Conservation (phyloP, 2,888 invertebrate species). For the Aromia moschata region DNA sequence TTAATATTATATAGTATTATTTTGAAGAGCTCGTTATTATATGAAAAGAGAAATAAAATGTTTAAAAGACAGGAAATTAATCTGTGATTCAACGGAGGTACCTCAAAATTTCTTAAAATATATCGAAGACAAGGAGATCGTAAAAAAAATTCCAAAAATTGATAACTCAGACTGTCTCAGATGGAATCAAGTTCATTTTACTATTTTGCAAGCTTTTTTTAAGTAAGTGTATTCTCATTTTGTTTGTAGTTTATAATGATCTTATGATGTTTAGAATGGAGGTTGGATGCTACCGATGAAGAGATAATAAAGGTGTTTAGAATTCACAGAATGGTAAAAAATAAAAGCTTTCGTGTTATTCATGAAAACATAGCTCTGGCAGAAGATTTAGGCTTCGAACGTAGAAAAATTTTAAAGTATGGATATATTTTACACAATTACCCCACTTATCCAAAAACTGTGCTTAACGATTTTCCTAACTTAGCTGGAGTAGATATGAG, state of each 20-base stretch:
- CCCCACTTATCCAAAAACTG: constrained; percentile 68
- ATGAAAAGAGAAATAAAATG: constrained; percentile 33
- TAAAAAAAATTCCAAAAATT: constrained; percentile 15
- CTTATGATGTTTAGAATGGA: constrained; percentile 57
- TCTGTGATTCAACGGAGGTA: constrained; percentile 61
- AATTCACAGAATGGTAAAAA: constrained; percentile 56
- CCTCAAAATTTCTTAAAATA: constrained; percentile 55
- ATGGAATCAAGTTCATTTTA: constrained; percentile 54
- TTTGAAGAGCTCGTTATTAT: constrained; percentile 37
- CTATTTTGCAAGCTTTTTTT: constrained; percentile 51
- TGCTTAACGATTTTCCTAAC: constrained; percentile 66
- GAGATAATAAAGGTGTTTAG: constrained; percentile 58
- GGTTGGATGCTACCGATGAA: constrained; percentile 59
- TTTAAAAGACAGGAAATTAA: constrained; percentile 59
- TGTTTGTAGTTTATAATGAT: constrained; percentile 11
- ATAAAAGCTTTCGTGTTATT: constrained; percentile 65
- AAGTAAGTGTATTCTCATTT: constrained; percentile 45
- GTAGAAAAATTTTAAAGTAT: constrained; percentile 67
- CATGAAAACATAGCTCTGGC: constrained; percentile 68
- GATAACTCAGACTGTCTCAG: constrained; percentile 35
- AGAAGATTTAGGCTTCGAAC: constrained; percentile 67
- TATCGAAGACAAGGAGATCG: constrained; percentile 43
- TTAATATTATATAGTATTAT: constrained; percentile 7
- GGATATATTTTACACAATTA: constrained; percentile 69
- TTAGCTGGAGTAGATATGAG: constrained; percentile 68